phyloP scores from a whole-genome alignment of 1,140 invertebrate genomes.

The Pogonomyrmex barbatus region DNA sequence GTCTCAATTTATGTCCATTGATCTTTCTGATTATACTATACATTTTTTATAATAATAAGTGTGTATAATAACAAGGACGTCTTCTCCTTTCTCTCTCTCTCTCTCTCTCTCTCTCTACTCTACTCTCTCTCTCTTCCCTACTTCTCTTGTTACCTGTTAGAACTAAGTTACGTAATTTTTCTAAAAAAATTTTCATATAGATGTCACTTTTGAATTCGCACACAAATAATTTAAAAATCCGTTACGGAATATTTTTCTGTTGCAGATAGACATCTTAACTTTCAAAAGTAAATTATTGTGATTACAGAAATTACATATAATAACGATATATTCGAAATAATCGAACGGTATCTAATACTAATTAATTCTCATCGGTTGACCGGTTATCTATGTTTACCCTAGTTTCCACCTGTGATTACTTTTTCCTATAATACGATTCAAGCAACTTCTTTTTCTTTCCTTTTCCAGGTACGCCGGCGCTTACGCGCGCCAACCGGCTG shows the following conservation, averaged over 20 bases:
- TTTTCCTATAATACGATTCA: conserved; percentile 3
- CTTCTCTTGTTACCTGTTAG: no score
- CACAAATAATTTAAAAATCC: background rate
- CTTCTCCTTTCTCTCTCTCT: background rate
- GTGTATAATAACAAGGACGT: background rate
- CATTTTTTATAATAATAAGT: background rate
- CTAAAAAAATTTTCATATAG: background rate
- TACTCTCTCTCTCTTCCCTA: background rate
- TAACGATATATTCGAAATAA: background rate
- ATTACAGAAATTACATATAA: background rate
- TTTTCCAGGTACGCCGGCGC: conserved; percentile 32
- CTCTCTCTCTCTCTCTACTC: background rate
- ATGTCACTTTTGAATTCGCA: background rate
- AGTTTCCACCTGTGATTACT: conserved; percentile 8
- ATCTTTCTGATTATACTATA: background rate
- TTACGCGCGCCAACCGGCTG: conserved; percentile 13
- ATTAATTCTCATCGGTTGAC: background rate
- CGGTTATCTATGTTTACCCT: background rate
- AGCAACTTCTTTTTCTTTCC: background rate
- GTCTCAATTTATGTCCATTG: background rate
- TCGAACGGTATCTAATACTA: background rate
- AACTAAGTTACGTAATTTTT: background rate
- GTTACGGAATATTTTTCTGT: background rate
- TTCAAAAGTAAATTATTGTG: conserved; percentile 8
- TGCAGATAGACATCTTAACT: background rate